These are phyloP conservation scores for Halcyon smyrnensis DNA, from an alignment of 2,797 vertebrate species.

Conservation along the genomic window DNA sequence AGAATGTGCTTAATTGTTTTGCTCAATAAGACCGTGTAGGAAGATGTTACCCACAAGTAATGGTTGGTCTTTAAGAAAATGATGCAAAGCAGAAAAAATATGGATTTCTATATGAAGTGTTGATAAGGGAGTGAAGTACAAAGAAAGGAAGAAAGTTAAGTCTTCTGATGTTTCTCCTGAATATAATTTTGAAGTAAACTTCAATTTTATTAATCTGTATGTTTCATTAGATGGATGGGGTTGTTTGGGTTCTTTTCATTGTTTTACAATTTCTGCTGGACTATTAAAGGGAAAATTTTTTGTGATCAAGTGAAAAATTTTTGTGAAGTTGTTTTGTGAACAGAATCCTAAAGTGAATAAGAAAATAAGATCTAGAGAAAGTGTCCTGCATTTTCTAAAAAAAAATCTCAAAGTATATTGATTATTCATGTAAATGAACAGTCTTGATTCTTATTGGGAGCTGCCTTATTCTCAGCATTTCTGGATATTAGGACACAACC, in stretches of 20 bases:
- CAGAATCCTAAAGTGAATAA: not conserved
- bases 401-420: not conserved
- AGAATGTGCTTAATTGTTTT: not conserved
- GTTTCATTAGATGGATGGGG: not conserved
- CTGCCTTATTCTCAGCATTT: not conserved
- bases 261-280: not conserved
- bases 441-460: not conserved
- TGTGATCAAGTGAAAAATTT: not conserved
- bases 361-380: not conserved
- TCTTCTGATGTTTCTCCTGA: not conserved
- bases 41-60: not conserved
- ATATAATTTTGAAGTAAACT: not conserved
- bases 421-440: not conserved
- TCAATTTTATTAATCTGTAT: not conserved
- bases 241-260: not conserved
- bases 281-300: accelerated
- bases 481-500: not conserved
- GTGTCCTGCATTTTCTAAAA: not conserved
- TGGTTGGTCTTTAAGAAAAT: not conserved
- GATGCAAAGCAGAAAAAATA: not conserved
- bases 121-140: not conserved
- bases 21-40: not conserved
- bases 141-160: not conserved
- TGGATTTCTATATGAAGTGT: not conserved
- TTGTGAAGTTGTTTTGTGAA: not conserved